phyloP scores from a whole-genome alignment of 2,797 vertebrate species.

The Gallinago nigripennis region DNA sequence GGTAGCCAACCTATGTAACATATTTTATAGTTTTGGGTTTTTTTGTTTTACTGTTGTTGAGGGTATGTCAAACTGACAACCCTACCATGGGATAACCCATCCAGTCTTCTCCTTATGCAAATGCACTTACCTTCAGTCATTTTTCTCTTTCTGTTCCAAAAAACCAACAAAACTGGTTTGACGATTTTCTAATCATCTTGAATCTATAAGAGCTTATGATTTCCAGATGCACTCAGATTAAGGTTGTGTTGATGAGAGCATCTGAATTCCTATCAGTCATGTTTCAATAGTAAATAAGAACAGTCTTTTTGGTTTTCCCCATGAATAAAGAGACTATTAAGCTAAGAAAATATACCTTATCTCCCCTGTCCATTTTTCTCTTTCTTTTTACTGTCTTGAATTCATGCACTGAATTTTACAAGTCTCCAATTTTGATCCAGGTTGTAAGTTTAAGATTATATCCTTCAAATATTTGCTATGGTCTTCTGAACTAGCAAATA shows the following conservation, averaged over 20 bases:
- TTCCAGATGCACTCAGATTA: neutral
- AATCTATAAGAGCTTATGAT: neutral
- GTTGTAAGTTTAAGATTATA: neutral
- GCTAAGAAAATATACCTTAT: neutral
- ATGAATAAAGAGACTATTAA: neutral
- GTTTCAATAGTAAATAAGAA: neutral
- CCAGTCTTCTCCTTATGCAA: neutral
- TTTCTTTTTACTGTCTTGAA: neutral
- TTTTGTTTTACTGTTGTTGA: neutral
- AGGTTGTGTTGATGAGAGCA: neutral
- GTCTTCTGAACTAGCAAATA: neutral
- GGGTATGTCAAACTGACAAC: neutral
- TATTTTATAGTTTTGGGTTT: neutral
- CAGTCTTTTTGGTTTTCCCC: neutral
- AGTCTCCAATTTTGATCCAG: neutral
- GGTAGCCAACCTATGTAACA: neutral
- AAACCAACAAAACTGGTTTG: neutral
- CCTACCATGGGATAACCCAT: neutral
- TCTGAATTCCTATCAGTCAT: neutral
- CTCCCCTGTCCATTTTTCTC: neutral
- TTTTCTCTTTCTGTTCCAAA: neutral
- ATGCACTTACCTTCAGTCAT: neutral
- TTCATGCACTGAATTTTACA: neutral
- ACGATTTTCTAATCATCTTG: neutral
- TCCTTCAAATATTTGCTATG: neutral